phyloP scores from a whole-genome alignment of 2,797 vertebrate genomes.

The Ptychadena robeensis region DNA sequence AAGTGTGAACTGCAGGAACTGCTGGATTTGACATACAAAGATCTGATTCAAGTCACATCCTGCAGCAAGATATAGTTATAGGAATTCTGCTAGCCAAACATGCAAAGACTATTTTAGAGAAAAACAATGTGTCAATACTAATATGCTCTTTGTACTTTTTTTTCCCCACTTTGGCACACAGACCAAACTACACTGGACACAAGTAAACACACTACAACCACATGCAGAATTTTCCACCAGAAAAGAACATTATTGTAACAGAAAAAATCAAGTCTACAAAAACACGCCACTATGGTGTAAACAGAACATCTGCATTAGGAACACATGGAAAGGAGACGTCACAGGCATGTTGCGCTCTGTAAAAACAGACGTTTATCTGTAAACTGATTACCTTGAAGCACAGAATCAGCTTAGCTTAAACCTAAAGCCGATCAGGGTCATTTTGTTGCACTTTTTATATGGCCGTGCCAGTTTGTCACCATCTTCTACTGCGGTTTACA shows the following conservation, averaged over 20 bases:
- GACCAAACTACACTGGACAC: background rate
- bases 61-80: too few species aligned
- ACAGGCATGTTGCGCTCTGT: background rate
- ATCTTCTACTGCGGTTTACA: background rate
- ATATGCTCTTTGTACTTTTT: background rate
- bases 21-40: too few species aligned
- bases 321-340: background rate
- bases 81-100: too few species aligned
- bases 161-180: background rate
- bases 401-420: slow-evolving; percentile 58
- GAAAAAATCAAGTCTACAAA: background rate
- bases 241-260: background rate
- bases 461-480: slow-evolving; percentile 48
- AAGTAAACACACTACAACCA: background rate
- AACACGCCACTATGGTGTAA: background rate
- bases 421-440: slow-evolving; percentile 53
- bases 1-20: too few species aligned
- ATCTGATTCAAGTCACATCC: too few species aligned
- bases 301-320: background rate
- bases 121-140: background rate
- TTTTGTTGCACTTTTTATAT: slow-evolving; percentile 36
- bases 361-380: slow-evolving; percentile 29
- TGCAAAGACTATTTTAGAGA: background rate
- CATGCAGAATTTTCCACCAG: background rate
- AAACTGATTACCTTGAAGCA: slow-evolving; percentile 54